A percentile compares a stretch with the other conserved stretches of the same genome.
Conservation (phyloP, 1,140 invertebrate species). For the Cephus cinctus region DNA sequence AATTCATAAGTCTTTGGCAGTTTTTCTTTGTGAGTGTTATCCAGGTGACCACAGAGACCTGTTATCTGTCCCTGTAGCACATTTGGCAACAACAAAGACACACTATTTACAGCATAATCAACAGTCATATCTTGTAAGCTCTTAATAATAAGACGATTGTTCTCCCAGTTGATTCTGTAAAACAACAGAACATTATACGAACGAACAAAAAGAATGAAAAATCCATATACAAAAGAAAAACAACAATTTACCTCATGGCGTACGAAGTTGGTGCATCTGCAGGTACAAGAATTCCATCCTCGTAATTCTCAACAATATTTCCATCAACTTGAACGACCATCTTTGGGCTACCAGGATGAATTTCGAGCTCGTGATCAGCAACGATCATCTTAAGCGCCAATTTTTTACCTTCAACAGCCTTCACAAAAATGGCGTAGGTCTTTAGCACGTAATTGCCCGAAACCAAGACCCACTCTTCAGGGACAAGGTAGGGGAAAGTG, state of each 20-base stretch:
- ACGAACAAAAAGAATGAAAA: no score
- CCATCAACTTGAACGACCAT: slow-evolving; percentile 22
- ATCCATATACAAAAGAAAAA: background rate
- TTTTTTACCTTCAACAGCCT: slow-evolving; percentile 17
- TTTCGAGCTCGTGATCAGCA: slow-evolving; percentile 21
- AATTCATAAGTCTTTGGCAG: background rate
- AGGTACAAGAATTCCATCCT: slow-evolving; percentile 24
- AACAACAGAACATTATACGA: no score
- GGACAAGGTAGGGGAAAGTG: slow-evolving; percentile 17
- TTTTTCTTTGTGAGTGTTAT: background rate
- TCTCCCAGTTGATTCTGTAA: no score
- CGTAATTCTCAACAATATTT: slow-evolving; percentile 14
- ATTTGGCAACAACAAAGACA: background rate
- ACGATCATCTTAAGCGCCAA: slow-evolving; percentile 25
- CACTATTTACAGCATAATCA: background rate
- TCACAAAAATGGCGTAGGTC: slow-evolving; percentile 30
- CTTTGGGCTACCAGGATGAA: slow-evolving; percentile 14
- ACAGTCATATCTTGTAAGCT: no score
- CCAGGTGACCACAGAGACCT: background rate
- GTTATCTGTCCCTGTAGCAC: background rate
- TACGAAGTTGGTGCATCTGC: slow-evolving; percentile 9
- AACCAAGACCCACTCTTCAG: slow-evolving; percentile 31
- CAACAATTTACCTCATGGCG: slow-evolving; percentile 25
- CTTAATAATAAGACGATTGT: no score
- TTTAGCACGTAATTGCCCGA: slow-evolving; percentile 24